These are phyloP conservation scores for Rissa tridactyla DNA, from an alignment of 2,113 vertebrate genomes.

Conservation along the genomic window DNA sequence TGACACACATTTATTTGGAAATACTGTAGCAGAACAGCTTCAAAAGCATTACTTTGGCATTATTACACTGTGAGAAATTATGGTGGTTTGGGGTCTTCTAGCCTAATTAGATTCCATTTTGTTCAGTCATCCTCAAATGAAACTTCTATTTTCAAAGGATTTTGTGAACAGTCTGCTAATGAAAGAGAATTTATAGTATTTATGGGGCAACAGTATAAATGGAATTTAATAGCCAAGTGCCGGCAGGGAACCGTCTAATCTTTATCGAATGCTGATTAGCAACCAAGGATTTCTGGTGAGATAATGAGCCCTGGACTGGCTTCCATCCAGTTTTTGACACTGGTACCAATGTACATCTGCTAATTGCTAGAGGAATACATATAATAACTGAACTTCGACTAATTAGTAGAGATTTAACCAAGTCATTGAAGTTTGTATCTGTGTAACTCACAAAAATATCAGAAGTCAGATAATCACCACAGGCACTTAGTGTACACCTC, in stretches of 20 bases:
- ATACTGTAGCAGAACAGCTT: slow-evolving; percentile 5
- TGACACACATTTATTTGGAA: slow-evolving; percentile 1
- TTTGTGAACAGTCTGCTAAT: slow-evolving; percentile 32
- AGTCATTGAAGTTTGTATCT: neutral
- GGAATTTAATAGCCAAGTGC: slow-evolving; percentile 59
- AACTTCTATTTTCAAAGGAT: slow-evolving; percentile 53
- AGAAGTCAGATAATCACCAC: neutral
- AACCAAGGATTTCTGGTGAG: slow-evolving; percentile 40
- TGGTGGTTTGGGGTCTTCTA: slow-evolving; percentile 19
- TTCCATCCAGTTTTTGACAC: slow-evolving; percentile 44
- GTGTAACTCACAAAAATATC: slow-evolving; percentile 13
- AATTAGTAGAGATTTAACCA: slow-evolving; percentile 20
- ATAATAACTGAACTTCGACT: slow-evolving; percentile 8
- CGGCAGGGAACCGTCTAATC: slow-evolving; percentile 50
- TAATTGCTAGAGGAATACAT: slow-evolving; percentile 41
- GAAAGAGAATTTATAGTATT: slow-evolving; percentile 61
- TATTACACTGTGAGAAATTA: slow-evolving; percentile 29
- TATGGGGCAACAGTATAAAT: slow-evolving; percentile 54
- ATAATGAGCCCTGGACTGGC: slow-evolving; percentile 57
- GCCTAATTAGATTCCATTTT: slow-evolving; percentile 55
- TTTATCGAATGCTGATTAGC: slow-evolving; percentile 57
- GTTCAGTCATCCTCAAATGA: slow-evolving; percentile 41
- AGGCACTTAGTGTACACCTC: neutral
- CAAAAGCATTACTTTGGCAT: neutral
- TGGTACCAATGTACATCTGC: slow-evolving; percentile 11